Percentiles rank a stretch among this genome's conserved stretches.
phyloP scores from a whole-genome alignment of 1,140 invertebrate species.

The Sarcophaga peregrina region DNA sequence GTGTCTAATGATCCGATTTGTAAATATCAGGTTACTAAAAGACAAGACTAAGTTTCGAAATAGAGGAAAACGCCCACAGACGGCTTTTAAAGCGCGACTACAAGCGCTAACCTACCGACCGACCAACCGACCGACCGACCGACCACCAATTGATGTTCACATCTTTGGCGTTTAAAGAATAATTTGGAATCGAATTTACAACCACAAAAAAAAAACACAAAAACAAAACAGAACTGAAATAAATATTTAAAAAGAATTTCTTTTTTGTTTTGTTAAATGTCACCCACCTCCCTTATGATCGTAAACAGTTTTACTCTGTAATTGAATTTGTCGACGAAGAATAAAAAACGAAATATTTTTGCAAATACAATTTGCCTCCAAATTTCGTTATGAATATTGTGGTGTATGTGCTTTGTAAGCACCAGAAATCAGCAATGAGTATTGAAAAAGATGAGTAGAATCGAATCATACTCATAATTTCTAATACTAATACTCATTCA shows the following conservation, averaged over 20 bases:
- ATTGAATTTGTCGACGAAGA: no score
- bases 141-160: constrained; percentile 19
- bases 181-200: constrained; percentile 34
- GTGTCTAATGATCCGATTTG: constrained; percentile 41
- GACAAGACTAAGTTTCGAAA: neutral
- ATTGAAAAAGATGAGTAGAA: no score
- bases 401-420: no score
- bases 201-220: neutral
- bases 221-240: neutral
- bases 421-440: no score
- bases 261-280: constrained; percentile 28
- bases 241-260: neutral
- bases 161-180: constrained; percentile 37
- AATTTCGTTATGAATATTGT: no score
- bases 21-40: constrained; percentile 33
- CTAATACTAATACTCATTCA: no score
- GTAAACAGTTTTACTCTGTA: no score
- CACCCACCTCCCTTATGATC: neutral
- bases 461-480: no score
- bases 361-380: no score
- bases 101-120: no score
- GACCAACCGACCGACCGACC: neutral
- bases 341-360: no score
- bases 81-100: neutral
- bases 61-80: constrained; percentile 27